Evolutionary conservation across 2,797 vertebrate species (phyloP), one percentile per base, ranked within the genome.

Genomic region (Chaunax sp.): DNA sequence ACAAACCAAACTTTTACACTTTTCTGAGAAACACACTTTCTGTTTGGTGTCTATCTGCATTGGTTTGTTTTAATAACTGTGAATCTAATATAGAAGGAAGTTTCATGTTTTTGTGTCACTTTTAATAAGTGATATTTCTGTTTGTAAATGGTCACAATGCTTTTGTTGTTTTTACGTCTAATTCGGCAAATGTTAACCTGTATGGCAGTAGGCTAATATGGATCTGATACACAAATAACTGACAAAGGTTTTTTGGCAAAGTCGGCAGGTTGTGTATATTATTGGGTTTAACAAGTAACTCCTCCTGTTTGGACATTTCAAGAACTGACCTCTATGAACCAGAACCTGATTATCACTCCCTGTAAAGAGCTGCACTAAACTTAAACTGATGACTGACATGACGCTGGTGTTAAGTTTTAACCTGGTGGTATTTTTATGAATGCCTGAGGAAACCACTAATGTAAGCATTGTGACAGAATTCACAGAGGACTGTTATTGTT

Each of bases 401-500:
- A 40, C 41, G 10, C n/a, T 6, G 5, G 23, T 1, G 25, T 50
- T 47, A 22, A 38, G 30, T 51, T 67, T 52, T 20, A 68, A 15
- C 10, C 18, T 67, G 15, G 14, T 13, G 12, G 25, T 57, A 45
- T 52, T 70, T 75, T 47, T 47, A 44, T 33, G 5, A 30, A 2
- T 37, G 37, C 22, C 52, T 41, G 47, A 57, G 61, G 38, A 72
- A 60, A 43, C 26, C 4, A 49, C 40, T 53, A 12, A n/a, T 15
- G 4, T 13, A 57, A 72, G 12, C 28, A 14, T 20, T 50, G 37
- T 62, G 15, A 56, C 49, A 51, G 68, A 28, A 44, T 55, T 63
- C 50, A 47, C 56, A 70, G 7, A 77, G 14, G 77, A 85, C 84
- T 88, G 78, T 87, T 87, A 77, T 67, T 47, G 33, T 25, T 54